Percentiles rank a stretch among this genome's conserved stretches.
These are phyloP conservation scores for Pantherophis alleghaniensis DNA, from an alignment of 2,797 vertebrate genomes.

Conservation along the genomic window DNA sequence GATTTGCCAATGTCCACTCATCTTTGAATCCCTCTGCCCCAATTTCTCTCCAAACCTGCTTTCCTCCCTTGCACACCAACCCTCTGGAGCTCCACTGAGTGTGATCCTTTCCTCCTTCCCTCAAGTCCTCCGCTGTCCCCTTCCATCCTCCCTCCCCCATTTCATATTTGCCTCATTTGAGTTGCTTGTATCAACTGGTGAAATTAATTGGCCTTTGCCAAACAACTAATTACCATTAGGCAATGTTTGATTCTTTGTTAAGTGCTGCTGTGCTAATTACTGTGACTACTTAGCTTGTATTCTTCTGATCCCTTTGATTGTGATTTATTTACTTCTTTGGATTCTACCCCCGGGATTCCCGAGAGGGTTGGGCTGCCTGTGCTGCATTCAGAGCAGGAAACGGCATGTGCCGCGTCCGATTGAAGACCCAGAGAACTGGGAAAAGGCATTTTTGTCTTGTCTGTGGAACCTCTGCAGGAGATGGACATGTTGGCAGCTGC, in stretches of 20 bases:
- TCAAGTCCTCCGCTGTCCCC: neutral
- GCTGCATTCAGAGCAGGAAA: neutral
- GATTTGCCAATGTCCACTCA: neutral
- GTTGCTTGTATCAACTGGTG: conserved; percentile 9
- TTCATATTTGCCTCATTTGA: neutral
- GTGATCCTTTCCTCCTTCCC: no score
- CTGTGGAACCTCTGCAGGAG: neutral
- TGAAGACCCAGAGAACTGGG: neutral
- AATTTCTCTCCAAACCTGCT: neutral
- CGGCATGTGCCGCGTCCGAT: neutral
- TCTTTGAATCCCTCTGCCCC: neutral
- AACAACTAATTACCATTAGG: conserved; percentile 1
- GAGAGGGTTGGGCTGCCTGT: neutral
- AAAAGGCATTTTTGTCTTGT: neutral
- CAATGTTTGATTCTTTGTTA: conserved; percentile 17
- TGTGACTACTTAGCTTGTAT: neutral
- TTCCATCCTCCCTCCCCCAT: neutral
- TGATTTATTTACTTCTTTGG: neutral
- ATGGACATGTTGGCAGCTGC: neutral
- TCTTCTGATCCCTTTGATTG: neutral
- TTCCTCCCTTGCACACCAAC: no score
- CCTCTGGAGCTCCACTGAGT: neutral
- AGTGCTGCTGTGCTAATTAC: conserved; percentile 10
- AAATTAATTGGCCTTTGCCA: conserved; percentile 16
- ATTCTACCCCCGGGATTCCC: neutral